Base-by-base conservation (phyloP, 2,797 vertebrate genomes). In the Coluber constrictor region DNA sequence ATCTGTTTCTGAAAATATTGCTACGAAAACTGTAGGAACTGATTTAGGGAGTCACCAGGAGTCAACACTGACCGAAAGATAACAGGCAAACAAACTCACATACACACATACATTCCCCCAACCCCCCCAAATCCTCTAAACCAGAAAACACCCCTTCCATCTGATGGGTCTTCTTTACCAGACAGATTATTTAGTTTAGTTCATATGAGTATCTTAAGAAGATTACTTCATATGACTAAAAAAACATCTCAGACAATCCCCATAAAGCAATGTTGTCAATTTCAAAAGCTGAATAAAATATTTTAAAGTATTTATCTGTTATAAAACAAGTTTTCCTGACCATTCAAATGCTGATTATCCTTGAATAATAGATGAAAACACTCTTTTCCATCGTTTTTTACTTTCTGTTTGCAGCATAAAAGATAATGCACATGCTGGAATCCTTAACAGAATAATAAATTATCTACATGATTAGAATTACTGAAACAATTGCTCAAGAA, bases 221-320 rank as follows among this genome's bases (percentile, higher is more conserved):
- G 92, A 89, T 1, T 56, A 88, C 79, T 94, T 29, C 8, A 43
- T 5, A 3, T 29, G 29, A 86, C 87, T 56, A 23, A 79, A 12
- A 12, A 6, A 1, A 66, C 47, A 63, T 0, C 5, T 16, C 23
- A 88, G 29, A 1, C 0, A 61, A 92, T 0, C 1, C n/a, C 54
- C 11, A 29, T 25, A 8, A 51, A 25, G 0, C 0, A 43, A 88
- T 20, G 57, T 2, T 37, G 0, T 0, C 6, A 79, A 87, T 90
- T 47, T 94, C 20, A 93, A 87, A 32, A 90, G 43, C 23, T 63
- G 47, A 92, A 66, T 37, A 61, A 91, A 83, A 47, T 23, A 23
- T 43, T 86, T 0, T 55, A 1, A 59, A 70, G 56, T 86, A 90
- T 63, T 59, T 87, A 90, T 20, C 37, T 15, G 55, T 11, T n/a